Percentiles rank a stretch among this genome's conserved stretches.
phyloP scores from a whole-genome alignment of 2,113 vertebrate species.

The Lamprologus sp. region DNA sequence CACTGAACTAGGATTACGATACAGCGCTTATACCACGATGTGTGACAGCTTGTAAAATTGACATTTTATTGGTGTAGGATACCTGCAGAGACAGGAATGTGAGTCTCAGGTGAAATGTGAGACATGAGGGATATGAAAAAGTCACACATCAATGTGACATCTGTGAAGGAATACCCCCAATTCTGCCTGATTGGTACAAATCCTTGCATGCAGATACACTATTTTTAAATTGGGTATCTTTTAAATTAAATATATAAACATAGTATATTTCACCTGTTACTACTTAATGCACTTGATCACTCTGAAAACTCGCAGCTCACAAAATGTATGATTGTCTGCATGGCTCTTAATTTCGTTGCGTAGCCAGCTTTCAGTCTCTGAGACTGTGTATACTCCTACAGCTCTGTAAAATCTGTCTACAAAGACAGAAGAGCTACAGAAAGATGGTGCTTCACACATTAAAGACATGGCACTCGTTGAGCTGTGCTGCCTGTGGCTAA shows the following conservation, averaged over 20 bases:
- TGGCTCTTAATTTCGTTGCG: neutral
- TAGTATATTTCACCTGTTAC: neutral
- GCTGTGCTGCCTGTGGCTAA: neutral
- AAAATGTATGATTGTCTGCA: neutral
- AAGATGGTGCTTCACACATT: neutral
- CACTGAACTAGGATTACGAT: neutral
- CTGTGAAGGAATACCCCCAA: neutral
- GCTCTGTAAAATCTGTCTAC: neutral
- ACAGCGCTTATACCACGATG: neutral
- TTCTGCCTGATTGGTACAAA: neutral
- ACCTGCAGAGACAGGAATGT: neutral
- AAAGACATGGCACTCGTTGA: constrained; percentile 14
- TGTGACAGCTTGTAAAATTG: neutral
- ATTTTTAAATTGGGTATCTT: neutral
- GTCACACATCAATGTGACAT: neutral
- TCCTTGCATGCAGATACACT: neutral
- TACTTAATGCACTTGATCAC: neutral
- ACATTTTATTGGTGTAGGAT: neutral
- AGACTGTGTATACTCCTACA: neutral
- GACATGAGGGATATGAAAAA: neutral
- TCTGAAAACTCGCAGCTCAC: neutral
- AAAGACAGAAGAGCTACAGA: neutral
- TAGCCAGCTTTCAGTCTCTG: neutral
- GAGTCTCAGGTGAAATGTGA: neutral
- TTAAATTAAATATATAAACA: neutral